A percentile compares a stretch with the other conserved stretches of the same genome.
phyloP scores from a whole-genome alignment of 1,140 invertebrate genomes.

The Chymomyza costata region DNA sequence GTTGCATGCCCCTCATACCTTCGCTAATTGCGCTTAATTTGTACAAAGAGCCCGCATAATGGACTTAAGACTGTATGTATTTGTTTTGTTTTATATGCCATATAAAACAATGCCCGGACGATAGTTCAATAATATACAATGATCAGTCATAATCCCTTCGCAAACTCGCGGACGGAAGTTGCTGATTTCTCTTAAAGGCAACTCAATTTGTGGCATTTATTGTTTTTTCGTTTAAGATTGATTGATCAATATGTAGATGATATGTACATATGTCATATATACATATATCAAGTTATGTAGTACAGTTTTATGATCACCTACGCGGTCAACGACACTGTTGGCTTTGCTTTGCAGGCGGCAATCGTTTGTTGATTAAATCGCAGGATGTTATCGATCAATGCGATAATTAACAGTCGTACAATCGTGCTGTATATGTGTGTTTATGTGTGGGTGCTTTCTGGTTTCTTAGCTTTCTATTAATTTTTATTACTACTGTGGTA shows the following conservation, averaged over 20 bases:
- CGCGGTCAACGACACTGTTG: slow-evolving; percentile 38
- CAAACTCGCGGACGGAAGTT: slow-evolving; percentile 55
- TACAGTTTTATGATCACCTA: slow-evolving; percentile 63
- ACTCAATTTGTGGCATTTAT: slow-evolving; percentile 53
- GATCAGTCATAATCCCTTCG: slow-evolving; percentile 20
- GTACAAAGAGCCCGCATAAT: slow-evolving; percentile 65
- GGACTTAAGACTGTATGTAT: slow-evolving; percentile 2
- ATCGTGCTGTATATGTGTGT: background rate
- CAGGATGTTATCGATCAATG: slow-evolving; percentile 73
- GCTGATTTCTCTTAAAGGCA: slow-evolving; percentile 44
- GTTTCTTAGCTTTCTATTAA: slow-evolving; percentile 19
- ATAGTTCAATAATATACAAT: slow-evolving; percentile 39
- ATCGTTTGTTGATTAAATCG: slow-evolving; percentile 61
- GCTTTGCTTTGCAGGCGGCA: slow-evolving; percentile 54
- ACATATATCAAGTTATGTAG: background rate
- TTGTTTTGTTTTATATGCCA: slow-evolving; percentile 48
- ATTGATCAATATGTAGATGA: slow-evolving; percentile 62
- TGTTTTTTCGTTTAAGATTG: slow-evolving; percentile 63
- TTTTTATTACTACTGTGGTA: slow-evolving; percentile 40
- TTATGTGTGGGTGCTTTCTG: too few species aligned
- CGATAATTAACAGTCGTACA: slow-evolving; percentile 57
- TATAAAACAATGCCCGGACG: slow-evolving; percentile 36
- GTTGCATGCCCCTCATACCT: slow-evolving; percentile 33
- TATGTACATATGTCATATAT: background rate
- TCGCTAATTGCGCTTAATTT: slow-evolving; percentile 70